Percentiles rank a stretch among this genome's conserved stretches.
Conservation (phyloP, 2,113 vertebrate genomes). For the Silurus meridionalis region DNA sequence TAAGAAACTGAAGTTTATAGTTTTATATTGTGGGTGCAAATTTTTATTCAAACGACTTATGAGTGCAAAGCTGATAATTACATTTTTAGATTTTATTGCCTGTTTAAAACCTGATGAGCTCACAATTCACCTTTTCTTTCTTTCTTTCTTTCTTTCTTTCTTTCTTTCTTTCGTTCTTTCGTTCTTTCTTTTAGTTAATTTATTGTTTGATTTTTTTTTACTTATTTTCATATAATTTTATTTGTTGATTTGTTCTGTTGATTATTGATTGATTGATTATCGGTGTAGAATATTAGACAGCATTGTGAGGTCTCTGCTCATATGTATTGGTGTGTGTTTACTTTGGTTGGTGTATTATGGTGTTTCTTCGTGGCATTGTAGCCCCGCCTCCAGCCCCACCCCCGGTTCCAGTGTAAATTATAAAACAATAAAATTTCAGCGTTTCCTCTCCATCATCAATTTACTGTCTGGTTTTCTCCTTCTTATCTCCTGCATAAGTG, state of each 20-base stretch:
- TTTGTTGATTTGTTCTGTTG: not conserved
- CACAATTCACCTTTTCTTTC: not conserved
- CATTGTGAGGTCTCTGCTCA: too few relatives aligned
- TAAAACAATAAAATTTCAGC: constrained; percentile 66
- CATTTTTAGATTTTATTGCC: not conserved
- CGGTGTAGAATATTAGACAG: too few relatives aligned
- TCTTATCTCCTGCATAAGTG: not conserved
- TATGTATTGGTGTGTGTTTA: constrained; percentile 41
- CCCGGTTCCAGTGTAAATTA: constrained; percentile 60
- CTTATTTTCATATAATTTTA: not conserved
- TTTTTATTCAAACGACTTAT: not conserved
- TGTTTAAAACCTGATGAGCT: not conserved
- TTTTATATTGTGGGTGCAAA: not conserved
- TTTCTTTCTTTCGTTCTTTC: not conserved
- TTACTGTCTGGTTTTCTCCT: constrained; percentile 52
- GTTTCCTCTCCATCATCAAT: constrained; percentile 48
- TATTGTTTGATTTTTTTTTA: not conserved
- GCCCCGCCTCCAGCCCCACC: not conserved
- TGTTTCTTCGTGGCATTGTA: constrained; percentile 32
- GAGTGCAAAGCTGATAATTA: not conserved
- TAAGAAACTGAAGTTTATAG: not conserved
- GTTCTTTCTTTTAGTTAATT: not conserved
- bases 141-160: not conserved
- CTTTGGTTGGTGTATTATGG: constrained; percentile 36
- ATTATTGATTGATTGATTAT: too few relatives aligned